Evolutionary conservation across 2,797 vertebrate genomes (phyloP).

Genomic region (Allobates femoralis): DNA sequence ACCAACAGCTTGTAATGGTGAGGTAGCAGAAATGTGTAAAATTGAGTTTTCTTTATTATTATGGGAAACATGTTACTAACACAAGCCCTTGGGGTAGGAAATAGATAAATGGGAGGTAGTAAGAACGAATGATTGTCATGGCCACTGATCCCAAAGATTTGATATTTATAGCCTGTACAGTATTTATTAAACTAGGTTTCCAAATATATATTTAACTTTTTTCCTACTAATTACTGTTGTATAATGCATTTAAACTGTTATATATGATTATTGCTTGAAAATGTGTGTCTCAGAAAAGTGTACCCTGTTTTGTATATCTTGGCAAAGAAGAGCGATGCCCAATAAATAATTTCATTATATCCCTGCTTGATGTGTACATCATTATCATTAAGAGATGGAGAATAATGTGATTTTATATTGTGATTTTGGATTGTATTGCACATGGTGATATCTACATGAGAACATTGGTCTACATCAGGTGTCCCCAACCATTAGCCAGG

Average conservation of each 20-base stretch:
- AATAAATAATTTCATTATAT: background rate
- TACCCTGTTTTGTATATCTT: background rate
- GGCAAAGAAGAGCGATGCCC: background rate
- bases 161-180: background rate
- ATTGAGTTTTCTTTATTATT: background rate
- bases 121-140: background rate
- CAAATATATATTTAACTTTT: background rate
- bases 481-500: too few relatives aligned
- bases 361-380: background rate
- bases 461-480: background rate
- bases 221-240: background rate
- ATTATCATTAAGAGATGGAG: background rate
- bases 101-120: background rate
- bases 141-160: background rate
- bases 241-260: background rate
- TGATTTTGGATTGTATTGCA: background rate
- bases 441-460: background rate
- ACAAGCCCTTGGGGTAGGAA: background rate
- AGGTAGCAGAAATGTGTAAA: background rate
- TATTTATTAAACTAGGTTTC: background rate
- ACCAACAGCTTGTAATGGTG: background rate
- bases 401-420: background rate
- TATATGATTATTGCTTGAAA: background rate
- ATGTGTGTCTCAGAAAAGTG: background rate
- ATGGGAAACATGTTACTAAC: background rate